Base-by-base conservation (phyloP, 2,888 invertebrate species). In the Physocephala rufipes region DNA sequence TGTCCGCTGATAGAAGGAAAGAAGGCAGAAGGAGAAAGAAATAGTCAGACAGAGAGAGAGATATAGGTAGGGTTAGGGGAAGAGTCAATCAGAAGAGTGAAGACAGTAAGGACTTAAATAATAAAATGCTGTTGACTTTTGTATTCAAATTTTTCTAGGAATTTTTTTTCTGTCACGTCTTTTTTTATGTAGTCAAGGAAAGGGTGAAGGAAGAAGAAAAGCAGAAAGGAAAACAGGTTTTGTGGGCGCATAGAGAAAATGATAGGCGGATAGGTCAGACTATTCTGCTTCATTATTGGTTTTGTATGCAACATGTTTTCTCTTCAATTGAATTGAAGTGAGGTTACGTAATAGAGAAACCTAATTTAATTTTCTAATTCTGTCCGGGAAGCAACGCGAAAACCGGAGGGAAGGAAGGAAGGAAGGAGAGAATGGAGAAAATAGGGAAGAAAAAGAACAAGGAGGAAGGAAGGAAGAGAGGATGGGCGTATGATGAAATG, bases 281-380 rank as follows among this genome's bases (percentile, higher is more conserved):
- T 2, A 13, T 36, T 30, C 45, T 30, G 68, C 51, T 62, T 43
- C 62, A 67, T 67, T 67, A 67, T 61, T 61, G 61, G 9, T 68
- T 68, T 51, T 62, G 68, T 68, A 68, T 68, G 68, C 68, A 68
- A 68, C 68, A 68, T 68, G 68, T 68, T 68, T 51, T 62, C 61
- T 51, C 62, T 36, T 51, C 62, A 68, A 68, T 68, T 68, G 68
- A 68, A 68, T 67, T 67, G 26, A 67, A 67, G 47, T 62, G 68
- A 49, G 51, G 51, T 62, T 51, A 49, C 68, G 51, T 51, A 61
- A 49, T 43, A 36, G 36, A 61, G 68, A 61, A 61, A 68, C 61
- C 68, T 68, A 68, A 68, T 61, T 68, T 49, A 61, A 68, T 62
- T 68, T 61, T 67, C 61, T 59, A 68, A 59, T 68, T 49, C 45